Base-by-base conservation (phyloP, 2,888 invertebrate species). In the Hydroisotoma schaefferi region DNA sequence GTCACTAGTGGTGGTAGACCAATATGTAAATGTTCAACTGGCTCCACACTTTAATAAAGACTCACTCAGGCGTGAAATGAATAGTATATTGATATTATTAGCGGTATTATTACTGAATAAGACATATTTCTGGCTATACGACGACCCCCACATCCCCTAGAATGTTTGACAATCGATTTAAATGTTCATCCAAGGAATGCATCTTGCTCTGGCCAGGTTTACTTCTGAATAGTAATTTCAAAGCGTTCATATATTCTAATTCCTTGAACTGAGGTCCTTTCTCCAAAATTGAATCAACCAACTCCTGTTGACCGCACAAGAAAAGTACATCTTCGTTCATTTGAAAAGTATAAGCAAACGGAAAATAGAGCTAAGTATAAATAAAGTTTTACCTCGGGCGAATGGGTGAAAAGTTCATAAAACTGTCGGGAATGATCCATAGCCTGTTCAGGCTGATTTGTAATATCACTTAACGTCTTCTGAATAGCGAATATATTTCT, bases 341-440 rank as follows among this genome's bases (percentile, higher is more conserved):
- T n/a, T n/a, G n/a, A n/a, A n/a, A n/a, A n/a, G n/a, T n/a, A n/a
- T n/a, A n/a, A n/a, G n/a, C n/a, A n/a, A n/a, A n/a, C n/a, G n/a
- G n/a, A 22, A 33, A 28, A 37, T 18, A 52, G 8, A n/a, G 5
- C 5, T 15, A 20, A 6, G 18, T 15, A 15, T 18, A 33, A 52
- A 37, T 28, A 18, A 43, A 25, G 6, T 20, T 74, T 79, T 77
- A 89, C 90, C 79, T 93, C 88, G 1, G 90, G 90, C 23, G 86
- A 82, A 73, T 86, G 83, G 70, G 88, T 87, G 62, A 94, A 85
- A 69, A 95, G 81, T 73, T 93, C 90, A 75, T 90, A 90, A 79
- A 92, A 95, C 70, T 86, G 85, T 73, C 90, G 83, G 0, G 95
- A 94, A 74, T 91, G 86, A 77, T 94, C 94, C 72, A 97, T 80